A percentile compares a stretch with the other conserved stretches of the same genome.
Conservation (phyloP, 1,140 invertebrate species). For the Drosophila lowei region DNA sequence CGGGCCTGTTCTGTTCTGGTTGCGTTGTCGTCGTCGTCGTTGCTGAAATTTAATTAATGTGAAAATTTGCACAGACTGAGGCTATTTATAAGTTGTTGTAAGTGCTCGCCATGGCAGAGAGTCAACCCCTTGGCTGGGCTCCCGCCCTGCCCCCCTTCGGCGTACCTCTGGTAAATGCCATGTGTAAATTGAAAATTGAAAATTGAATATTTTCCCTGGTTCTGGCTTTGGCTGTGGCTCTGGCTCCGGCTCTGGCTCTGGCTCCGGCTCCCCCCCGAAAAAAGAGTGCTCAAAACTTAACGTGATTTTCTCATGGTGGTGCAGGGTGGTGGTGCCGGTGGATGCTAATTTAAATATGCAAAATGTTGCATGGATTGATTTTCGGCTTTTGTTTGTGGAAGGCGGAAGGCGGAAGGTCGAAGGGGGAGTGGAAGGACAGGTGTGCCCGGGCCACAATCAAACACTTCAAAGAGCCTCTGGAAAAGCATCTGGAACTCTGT, state of each 20-base stretch:
- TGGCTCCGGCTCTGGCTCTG: too few relatives aligned
- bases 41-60: constrained; percentile 81
- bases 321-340: background rate
- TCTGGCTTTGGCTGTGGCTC: too few relatives aligned
- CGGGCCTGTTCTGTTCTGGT: constrained; percentile 24
- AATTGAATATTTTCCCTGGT: constrained; percentile 37
- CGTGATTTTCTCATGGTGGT: background rate
- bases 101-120: constrained; percentile 62
- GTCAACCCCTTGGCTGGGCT: constrained; percentile 13
- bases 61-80: constrained; percentile 81
- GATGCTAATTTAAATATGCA: constrained; percentile 46
- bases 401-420: constrained; percentile 14
- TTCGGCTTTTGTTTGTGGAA: constrained; percentile 39
- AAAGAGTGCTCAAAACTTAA: constrained; percentile 5
- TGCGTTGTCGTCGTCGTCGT: constrained; percentile 48
- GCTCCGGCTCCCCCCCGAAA: too few relatives aligned
- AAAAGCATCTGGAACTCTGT: constrained; percentile 45
- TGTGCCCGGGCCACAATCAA: constrained; percentile 44
- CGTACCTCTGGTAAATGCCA: constrained; percentile 31
- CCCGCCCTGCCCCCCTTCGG: background rate
- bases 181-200: constrained; percentile 47
- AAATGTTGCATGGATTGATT: constrained; percentile 51
- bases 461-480: constrained; percentile 48
- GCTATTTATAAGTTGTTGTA: constrained; percentile 82
- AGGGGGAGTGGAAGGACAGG: background rate